Evolutionary conservation across 2,113 vertebrate genomes (phyloP).

Genomic region (Brachyhypopomus gauderio): DNA sequence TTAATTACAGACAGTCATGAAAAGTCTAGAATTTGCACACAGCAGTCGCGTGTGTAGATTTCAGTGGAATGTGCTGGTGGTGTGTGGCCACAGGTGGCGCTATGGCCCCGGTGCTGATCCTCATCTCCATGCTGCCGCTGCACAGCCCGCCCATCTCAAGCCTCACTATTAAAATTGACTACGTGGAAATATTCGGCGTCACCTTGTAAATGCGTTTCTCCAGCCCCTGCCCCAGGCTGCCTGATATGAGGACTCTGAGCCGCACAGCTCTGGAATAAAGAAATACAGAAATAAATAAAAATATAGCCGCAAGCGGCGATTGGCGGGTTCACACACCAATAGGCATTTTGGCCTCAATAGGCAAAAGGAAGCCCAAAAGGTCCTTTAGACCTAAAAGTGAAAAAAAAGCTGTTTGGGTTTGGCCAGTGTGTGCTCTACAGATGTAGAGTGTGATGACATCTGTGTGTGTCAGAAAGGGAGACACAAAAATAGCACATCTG

Average conservation of each 20-base stretch:
- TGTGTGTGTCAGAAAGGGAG: too few relatives aligned
- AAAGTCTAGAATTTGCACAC: background rate
- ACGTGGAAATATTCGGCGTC: slow-evolving; percentile 73
- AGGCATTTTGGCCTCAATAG: too few relatives aligned
- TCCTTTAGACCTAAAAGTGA: too few relatives aligned
- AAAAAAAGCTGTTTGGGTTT: too few relatives aligned
- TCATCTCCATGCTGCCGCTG: background rate
- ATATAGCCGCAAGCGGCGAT: too few relatives aligned
- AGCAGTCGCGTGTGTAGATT: background rate
- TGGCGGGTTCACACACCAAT: too few relatives aligned
- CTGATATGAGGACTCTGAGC: slow-evolving; percentile 64
- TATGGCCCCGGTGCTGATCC: background rate
- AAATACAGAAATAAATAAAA: slow-evolving; percentile 51
- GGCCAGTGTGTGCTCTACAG: too few relatives aligned
- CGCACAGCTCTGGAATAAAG: slow-evolving; percentile 30
- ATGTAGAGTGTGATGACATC: too few relatives aligned
- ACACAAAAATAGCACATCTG: too few relatives aligned
- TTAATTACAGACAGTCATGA: background rate
- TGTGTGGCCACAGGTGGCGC: slow-evolving; percentile 20
- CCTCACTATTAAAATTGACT: slow-evolving; percentile 76
- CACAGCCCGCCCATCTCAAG: slow-evolving; percentile 42
- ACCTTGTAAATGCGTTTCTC: slow-evolving; percentile 72
- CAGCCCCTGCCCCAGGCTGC: slow-evolving; percentile 56
- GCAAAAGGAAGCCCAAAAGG: too few relatives aligned
- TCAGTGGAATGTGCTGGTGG: background rate